These are phyloP conservation scores for Lasioglossum albipes DNA, from an alignment of 1,140 invertebrate species.

Conservation along the genomic window DNA sequence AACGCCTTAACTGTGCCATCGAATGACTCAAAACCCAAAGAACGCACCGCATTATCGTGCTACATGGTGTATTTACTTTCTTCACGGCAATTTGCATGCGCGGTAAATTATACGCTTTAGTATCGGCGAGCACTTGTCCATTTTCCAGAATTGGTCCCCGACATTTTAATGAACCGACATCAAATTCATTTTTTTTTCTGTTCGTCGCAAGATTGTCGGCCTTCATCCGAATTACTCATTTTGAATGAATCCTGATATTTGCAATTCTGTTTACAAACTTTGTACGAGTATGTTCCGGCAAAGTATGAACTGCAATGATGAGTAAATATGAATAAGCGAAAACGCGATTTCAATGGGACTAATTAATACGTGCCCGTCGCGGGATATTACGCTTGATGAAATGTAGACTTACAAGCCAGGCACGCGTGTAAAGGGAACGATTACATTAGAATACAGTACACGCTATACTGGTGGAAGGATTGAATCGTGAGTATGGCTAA, in stretches of 20 bases:
- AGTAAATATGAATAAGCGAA: too few relatives aligned
- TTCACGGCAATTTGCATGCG: neutral
- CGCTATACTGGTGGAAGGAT: neutral
- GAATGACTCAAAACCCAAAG: neutral
- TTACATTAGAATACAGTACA: constrained; percentile 32
- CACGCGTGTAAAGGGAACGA: constrained; percentile 41
- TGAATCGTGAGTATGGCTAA: constrained; percentile 13
- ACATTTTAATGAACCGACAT: neutral
- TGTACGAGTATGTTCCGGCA: too few relatives aligned
- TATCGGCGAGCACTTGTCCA: neutral
- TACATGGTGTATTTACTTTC: neutral
- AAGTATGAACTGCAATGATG: too few relatives aligned
- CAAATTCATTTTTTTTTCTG: too few relatives aligned
- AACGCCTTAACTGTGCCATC: neutral
- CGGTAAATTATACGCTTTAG: neutral
- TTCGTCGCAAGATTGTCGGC: too few relatives aligned
- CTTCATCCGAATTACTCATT: too few relatives aligned
- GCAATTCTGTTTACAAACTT: too few relatives aligned
- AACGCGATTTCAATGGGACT: too few relatives aligned
- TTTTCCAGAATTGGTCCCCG: neutral
- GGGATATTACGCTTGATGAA: constrained; percentile 13
- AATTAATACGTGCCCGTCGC: too few relatives aligned
- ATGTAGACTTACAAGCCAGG: constrained; percentile 13
- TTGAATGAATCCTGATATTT: too few relatives aligned
- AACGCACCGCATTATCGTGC: neutral